Evolutionary conservation across 2,113 vertebrate genomes (phyloP).

Genomic region (Meleagris gallopavo): DNA sequence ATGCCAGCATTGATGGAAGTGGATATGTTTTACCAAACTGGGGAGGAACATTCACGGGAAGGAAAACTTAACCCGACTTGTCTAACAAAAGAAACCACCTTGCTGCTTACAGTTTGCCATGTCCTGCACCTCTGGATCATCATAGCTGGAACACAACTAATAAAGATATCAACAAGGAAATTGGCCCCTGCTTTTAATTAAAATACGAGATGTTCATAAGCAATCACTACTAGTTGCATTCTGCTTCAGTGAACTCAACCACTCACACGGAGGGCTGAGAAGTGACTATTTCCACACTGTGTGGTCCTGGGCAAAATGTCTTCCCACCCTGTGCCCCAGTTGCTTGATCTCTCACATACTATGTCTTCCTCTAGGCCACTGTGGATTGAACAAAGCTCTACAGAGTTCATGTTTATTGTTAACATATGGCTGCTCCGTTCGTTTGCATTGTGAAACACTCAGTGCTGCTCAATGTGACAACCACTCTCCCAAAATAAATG

Average conservation of each 20-base stretch:
- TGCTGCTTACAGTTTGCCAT: fast-evolving
- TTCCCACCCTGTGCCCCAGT: neutral
- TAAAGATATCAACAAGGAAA: neutral
- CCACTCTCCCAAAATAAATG: neutral
- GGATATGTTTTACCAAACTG: fast-evolving
- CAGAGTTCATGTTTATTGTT: neutral
- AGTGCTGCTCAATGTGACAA: neutral
- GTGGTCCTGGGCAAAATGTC: neutral
- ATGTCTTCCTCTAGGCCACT: neutral
- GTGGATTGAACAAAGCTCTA: neutral
- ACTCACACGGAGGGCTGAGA: neutral
- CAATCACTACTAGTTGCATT: neutral
- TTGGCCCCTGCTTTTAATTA: neutral
- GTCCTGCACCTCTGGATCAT: neutral
- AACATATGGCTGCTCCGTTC: neutral
- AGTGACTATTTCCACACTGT: neutral
- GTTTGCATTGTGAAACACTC: neutral
- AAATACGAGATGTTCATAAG: neutral
- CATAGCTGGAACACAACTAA: neutral
- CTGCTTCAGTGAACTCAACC: neutral
- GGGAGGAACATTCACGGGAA: neutral
- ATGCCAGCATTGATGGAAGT: fast-evolving
- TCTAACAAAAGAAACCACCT: neutral
- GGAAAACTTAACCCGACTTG: neutral
- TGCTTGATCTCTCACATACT: neutral